These are phyloP conservation scores for Leptinotarsa haldemani DNA, from an alignment of 2,888 invertebrate genomes.

Conservation along the genomic window DNA sequence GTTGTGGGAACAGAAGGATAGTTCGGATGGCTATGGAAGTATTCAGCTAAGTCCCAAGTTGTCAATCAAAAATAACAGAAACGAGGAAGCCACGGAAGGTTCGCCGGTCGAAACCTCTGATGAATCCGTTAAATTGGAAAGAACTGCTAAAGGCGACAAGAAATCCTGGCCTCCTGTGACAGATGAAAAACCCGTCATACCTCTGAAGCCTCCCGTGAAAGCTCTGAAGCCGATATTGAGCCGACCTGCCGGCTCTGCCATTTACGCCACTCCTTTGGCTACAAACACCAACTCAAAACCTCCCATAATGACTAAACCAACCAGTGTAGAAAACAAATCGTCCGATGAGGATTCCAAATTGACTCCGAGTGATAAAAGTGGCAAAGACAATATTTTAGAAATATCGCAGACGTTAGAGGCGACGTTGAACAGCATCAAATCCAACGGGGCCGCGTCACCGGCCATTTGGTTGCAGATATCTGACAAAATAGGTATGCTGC, in stretches of 20 bases:
- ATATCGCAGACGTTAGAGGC: conserved; percentile 75
- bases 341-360: conserved; percentile 63
- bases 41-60: conserved; percentile 77
- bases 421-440: conserved; percentile 72
- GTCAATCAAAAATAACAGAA: conserved; percentile 67
- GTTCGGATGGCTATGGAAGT: conserved; percentile 64
- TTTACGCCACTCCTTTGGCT: conserved; percentile 82
- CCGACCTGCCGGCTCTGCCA: conserved; percentile 70
- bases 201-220: conserved; percentile 75
- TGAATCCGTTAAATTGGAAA: conserved; percentile 58
- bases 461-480: conserved; percentile 84
- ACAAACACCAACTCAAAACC: conserved; percentile 60
- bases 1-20: conserved; percentile 89
- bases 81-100: conserved; percentile 64
- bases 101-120: conserved; percentile 63
- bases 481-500: conserved; percentile 84
- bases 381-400: conserved; percentile 73
- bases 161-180: conserved; percentile 69
- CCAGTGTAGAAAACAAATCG: conserved; percentile 62
- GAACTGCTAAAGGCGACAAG: conserved; percentile 63
- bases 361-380: conserved; percentile 63
- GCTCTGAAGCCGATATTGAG: conserved; percentile 71
- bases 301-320: conserved; percentile 68
- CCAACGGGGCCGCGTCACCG: conserved; percentile 69
- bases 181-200: conserved; percentile 77